Base-by-base conservation (phyloP, 2,113 vertebrate genomes). In the Actinemys pallida region DNA sequence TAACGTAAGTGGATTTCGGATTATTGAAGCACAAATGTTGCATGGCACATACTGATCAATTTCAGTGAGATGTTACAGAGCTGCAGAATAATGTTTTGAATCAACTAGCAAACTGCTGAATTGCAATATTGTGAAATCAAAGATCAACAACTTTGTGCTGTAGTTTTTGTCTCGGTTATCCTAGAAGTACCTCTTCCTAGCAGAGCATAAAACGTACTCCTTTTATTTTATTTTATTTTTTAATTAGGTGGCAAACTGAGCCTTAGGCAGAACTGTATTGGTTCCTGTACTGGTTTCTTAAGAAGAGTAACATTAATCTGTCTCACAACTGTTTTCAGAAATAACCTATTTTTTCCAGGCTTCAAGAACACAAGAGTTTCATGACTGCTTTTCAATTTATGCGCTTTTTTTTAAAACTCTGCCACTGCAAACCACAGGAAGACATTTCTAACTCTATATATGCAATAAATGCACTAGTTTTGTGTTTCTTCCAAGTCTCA, bases 211-310 rank as follows among this genome's bases (percentile, higher is more conserved):
- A 53, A 89, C 35, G 8, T 24, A 56, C 96, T 94, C 90, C 92
- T 62, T 45, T 45, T 45, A 45, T 45, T 45, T 86, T 53, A 45
- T 47, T 47, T 47, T 47, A 47, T 35, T 92, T 72, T 81, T 95
- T 9, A 93, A 95, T 95, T 97, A 86, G 83, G 92, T 95, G 75
- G 79, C 91, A 97, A 97, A 95, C 86, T 90, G 29, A 91, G 42
- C 79, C 91, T 84, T 49, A 91, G 47, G 39, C 20, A 82, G 75
- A 92, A 88, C 5, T 79, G 90, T 79, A 83, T 85, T 82, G 95
- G 83, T 49, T 90, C 45, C 9, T 78, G 7, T 86, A 93, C 54
- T 81, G 96, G 69, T 87, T 94, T 87, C 72, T 91, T 69, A 84
- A 96, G 87, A 94, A 78, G 16, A 56, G 50, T 93, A 88, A 86